Percentiles rank a stretch among this genome's conserved stretches.
These are phyloP conservation scores for Oithona nana DNA, from an alignment of 2,888 invertebrate genomes.

Conservation along the genomic window DNA sequence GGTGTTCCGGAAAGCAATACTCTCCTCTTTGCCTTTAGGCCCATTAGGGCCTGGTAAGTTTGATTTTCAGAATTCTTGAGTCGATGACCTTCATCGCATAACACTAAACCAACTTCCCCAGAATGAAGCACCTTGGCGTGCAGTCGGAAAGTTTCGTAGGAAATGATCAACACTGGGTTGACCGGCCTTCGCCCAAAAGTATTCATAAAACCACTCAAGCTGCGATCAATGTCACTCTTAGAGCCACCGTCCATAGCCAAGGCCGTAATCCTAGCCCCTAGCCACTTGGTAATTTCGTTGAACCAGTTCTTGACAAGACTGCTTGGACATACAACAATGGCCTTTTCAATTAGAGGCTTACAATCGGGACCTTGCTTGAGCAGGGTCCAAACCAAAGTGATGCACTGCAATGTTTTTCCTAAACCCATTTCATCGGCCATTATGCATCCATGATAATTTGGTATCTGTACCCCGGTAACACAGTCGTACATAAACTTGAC, in stretches of 20 bases:
- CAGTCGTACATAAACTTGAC: constrained; percentile 99
- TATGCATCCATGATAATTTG: constrained; percentile 75
- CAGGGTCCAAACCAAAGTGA: constrained; percentile 83
- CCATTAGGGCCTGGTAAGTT: constrained; percentile 84
- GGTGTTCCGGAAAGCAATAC: constrained; percentile 93
- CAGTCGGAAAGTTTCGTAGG: constrained; percentile 93
- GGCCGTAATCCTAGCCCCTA: constrained; percentile 58
- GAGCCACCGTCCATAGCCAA: constrained; percentile 68
- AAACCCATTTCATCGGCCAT: constrained; percentile 99
- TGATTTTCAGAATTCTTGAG: constrained; percentile 95
- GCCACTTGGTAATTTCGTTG: constrained; percentile 94
- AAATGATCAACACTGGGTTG: constrained; percentile 86
- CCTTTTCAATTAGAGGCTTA: constrained; percentile 72
- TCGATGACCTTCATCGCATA: constrained; percentile 70
- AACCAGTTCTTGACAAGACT: constrained; percentile 98
- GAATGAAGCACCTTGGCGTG: constrained; percentile 73
- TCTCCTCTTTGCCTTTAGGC: constrained; percentile 59
- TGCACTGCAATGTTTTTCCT: constrained; percentile 94
- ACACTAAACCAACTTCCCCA: constrained; percentile 76
- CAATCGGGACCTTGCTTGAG: constrained; percentile 79
- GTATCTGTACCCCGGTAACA: constrained; percentile 75
- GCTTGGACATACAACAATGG: constrained; percentile 87
- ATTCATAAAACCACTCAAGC: constrained; percentile 52
- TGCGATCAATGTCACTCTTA: constrained; percentile 64
- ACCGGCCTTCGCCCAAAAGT: constrained; percentile 49